Percentiles rank a stretch among this genome's conserved stretches.
These are phyloP conservation scores for Lithophane socia DNA, from an alignment of 2,888 invertebrate species.

Conservation along the genomic window DNA sequence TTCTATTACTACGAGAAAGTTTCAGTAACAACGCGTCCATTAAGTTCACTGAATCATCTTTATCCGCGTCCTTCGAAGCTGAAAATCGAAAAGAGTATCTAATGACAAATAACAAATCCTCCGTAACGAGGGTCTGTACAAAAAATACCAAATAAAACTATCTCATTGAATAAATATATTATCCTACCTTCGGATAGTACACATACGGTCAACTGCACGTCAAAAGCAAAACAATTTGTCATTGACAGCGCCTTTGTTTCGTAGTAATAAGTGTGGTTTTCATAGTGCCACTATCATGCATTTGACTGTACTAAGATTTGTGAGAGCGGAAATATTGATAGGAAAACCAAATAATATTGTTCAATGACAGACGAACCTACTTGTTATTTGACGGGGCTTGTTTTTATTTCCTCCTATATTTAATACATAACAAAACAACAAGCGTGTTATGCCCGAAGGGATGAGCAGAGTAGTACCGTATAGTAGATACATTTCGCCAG, in stretches of 20 bases:
- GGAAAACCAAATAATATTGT: slow-evolving; percentile 28
- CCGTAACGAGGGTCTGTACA: slow-evolving; percentile 46
- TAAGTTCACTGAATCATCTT: slow-evolving; percentile 38
- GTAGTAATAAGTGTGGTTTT: not conserved
- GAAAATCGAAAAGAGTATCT: slow-evolving; percentile 53
- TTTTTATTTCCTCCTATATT: not conserved
- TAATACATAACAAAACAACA: not conserved
- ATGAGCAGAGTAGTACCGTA: not conserved
- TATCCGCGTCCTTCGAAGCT: slow-evolving; percentile 36
- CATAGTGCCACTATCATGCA: not conserved
- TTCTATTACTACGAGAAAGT: slow-evolving; percentile 2
- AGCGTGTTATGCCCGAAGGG: not conserved
- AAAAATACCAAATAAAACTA: slow-evolving; percentile 29
- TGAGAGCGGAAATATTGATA: slow-evolving; percentile 29
- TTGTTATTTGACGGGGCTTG: slow-evolving; percentile 16
- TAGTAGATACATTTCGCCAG: not conserved
- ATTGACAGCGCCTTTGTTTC: not conserved
- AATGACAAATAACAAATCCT: slow-evolving; percentile 55
- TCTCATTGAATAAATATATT: slow-evolving; percentile 22
- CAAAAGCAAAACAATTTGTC: not conserved
- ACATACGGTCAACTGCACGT: slow-evolving; percentile 3
- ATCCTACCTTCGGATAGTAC: not conserved
- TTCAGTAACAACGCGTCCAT: slow-evolving; percentile 16
- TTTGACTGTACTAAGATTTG: slow-evolving; percentile 20
- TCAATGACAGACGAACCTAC: slow-evolving; percentile 18